phyloP scores from a whole-genome alignment of 2,113 vertebrate genomes.

The Erpornis zantholeuca region DNA sequence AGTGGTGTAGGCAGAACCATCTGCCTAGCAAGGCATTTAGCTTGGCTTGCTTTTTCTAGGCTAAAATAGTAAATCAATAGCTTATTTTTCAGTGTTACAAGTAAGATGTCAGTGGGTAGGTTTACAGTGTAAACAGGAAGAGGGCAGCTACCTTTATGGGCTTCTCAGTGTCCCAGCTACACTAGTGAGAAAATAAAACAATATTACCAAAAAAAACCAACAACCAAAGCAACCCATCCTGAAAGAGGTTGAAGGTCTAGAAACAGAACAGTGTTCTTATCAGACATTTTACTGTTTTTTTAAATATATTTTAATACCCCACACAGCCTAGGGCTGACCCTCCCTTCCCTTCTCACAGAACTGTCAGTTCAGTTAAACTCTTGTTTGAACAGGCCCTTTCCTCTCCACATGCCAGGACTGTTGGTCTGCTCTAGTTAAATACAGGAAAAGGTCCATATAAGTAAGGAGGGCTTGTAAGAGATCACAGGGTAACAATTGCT shows the following conservation, averaged over 20 bases:
- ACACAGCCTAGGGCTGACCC: background rate
- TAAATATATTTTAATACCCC: background rate
- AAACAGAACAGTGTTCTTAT: background rate
- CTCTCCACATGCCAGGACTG: background rate
- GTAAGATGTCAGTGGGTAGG: background rate
- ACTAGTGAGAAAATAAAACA: background rate
- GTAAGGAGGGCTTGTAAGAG: background rate
- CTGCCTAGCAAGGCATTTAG: constrained; percentile 21
- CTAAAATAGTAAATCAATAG: background rate
- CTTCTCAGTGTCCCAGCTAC: background rate
- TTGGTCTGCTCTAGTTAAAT: background rate
- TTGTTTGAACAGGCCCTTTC: constrained; percentile 1
- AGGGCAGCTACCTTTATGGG: background rate
- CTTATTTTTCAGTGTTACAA: background rate
- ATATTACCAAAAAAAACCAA: background rate
- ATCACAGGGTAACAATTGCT: background rate
- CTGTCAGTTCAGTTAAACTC: background rate
- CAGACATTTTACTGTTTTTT: background rate
- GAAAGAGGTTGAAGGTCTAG: background rate
- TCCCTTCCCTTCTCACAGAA: constrained; percentile 10
- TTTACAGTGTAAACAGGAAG: constrained; percentile 25
- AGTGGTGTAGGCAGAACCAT: constrained; percentile 48
- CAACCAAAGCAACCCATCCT: background rate
- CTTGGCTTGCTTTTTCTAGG: constrained; percentile 13
- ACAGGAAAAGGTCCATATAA: background rate